phyloP scores from a whole-genome alignment of 2,888 invertebrate species.

The Argyra leucocephala region DNA sequence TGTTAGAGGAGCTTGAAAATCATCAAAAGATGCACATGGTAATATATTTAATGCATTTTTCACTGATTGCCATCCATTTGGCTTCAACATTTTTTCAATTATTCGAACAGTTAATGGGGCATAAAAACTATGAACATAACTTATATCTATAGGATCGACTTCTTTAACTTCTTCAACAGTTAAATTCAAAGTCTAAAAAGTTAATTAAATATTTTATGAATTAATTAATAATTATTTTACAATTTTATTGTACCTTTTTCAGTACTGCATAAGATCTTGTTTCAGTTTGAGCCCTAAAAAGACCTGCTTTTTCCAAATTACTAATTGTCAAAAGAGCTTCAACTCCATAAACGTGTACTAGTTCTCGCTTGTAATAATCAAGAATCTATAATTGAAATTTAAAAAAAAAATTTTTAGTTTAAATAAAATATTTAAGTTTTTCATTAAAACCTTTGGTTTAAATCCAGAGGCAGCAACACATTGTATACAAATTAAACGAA shows the following conservation, averaged over 20 bases:
- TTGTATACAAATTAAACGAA: slow-evolving; percentile 86
- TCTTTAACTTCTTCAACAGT: slow-evolving; percentile 84
- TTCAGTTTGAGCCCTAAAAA: slow-evolving; percentile 66
- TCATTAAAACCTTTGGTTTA: slow-evolving; percentile 62
- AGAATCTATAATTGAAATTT: slow-evolving; percentile 50
- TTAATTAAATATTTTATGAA: slow-evolving; percentile 20
- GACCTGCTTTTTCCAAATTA: slow-evolving; percentile 78
- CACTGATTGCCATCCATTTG: slow-evolving; percentile 65
- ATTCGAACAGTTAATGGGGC: slow-evolving; percentile 86
- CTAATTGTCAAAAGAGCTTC: slow-evolving; percentile 70
- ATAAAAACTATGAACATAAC: slow-evolving; percentile 86
- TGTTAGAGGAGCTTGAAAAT: slow-evolving; percentile 50
- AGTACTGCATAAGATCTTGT: slow-evolving; percentile 64
- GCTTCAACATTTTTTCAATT: slow-evolving; percentile 67
- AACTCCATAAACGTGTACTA: slow-evolving; percentile 78
- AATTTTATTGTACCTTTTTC: slow-evolving; percentile 51
- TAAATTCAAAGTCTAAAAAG: slow-evolving; percentile 58
- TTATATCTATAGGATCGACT: slow-evolving; percentile 73
- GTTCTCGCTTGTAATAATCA: slow-evolving; percentile 62
- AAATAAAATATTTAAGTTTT: no score
- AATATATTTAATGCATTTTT: slow-evolving; percentile 74
- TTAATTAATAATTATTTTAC: background rate
- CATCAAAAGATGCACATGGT: slow-evolving; percentile 63
- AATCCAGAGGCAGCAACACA: slow-evolving; percentile 86
- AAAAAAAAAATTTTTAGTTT: slow-evolving; percentile 34